Evolutionary conservation across 2,888 invertebrate genomes (phyloP), one percentile per base, ranked within the genome.

Genomic region (Poecilus cupreus): DNA sequence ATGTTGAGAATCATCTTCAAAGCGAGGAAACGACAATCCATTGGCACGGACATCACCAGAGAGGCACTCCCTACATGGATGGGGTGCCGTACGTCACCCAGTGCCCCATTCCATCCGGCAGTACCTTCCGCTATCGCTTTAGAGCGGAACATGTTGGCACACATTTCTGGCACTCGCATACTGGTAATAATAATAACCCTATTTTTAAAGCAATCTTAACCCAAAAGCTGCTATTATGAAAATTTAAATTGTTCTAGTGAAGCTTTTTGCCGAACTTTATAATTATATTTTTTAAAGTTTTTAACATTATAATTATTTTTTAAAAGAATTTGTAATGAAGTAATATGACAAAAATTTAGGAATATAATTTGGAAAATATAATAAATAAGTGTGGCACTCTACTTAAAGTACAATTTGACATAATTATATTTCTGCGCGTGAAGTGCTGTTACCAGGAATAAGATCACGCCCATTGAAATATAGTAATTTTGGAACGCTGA

Each of bases 41-140:
- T 87, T 98, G 97, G 97, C 98, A 98, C 86, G 97, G 98, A 0
- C 93, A 95, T 86, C 96, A 96, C 86, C 96, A 96, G 88, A 89
- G 90, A 75, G 92, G 92, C 0, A 93, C 93, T 0, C 96, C 96
- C 0, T 96, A 94, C 87, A 96, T 96, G 96, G 97, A 97, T 84
- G 97, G 97, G 0, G 96, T 96, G 0, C 96, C 97, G 0, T 94
- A 93, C 83, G 92, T 97, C 6, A 95, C 96, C 0, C 97, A 97
- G 88, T 96, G 96, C 84, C 96, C 96, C 0, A 95, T 97, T 76
- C 89, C 91, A 3, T 95, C 96, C 0, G 94, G 94, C 82, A 91
- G 93, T 1, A 94, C 93, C 0, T 96, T 96, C 87, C 92, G 94
- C 78, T 96, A 96, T 84, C 92, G 92, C 80, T 96, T 96, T 86